Evolutionary conservation across 2,888 invertebrate species (phyloP).

Genomic region (Rotaria macrura): DNA sequence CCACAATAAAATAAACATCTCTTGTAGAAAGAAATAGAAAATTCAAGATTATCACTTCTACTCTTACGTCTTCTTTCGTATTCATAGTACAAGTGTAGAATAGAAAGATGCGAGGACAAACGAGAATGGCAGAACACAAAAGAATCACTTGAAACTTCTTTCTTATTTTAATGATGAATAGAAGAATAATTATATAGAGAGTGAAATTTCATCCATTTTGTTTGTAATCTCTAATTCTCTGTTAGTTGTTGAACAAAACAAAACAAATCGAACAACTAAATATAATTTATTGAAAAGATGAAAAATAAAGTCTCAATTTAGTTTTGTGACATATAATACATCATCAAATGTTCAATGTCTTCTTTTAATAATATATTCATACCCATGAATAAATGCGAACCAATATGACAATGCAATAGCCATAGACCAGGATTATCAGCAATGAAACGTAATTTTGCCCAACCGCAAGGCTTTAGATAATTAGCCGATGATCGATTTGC

Average conservation of each 20-base stretch:
- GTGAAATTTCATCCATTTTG: not conserved
- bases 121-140: not conserved
- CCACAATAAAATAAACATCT: too few species aligned
- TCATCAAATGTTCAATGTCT: not conserved
- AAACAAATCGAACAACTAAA: not conserved
- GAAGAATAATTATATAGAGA: not conserved
- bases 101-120: not conserved
- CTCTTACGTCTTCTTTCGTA: not conserved
- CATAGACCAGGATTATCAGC: constrained; percentile 62
- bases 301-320: not conserved
- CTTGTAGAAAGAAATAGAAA: too few species aligned
- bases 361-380: constrained; percentile 72
- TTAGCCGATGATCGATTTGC: not conserved
- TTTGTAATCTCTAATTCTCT: not conserved
- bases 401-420: constrained; percentile 80
- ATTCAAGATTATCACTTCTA: not conserved
- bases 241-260: not conserved
- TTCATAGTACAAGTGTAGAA: not conserved
- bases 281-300: not conserved
- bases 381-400: constrained; percentile 75
- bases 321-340: not conserved
- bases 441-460: not conserved
- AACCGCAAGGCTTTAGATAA: not conserved
- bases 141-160: not conserved
- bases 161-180: not conserved